A percentile compares a stretch with the other conserved stretches of the same genome.
These are phyloP conservation scores for Drosophila eohydei DNA, from an alignment of 2,888 invertebrate genomes.

Conservation along the genomic window DNA sequence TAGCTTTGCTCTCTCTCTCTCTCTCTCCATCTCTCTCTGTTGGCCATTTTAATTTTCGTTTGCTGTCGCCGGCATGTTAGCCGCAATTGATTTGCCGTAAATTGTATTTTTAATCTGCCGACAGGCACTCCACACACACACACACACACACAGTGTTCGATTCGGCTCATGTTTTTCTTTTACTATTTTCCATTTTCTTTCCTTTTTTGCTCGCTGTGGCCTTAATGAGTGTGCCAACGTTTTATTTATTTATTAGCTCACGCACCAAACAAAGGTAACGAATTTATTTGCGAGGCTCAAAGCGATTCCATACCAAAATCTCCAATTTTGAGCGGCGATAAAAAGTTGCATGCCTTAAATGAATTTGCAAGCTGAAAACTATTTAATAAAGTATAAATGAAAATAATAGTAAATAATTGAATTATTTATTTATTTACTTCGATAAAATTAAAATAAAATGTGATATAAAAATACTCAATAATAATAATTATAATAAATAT, in stretches of 20 bases:
- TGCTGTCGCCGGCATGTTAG: conserved; percentile 70
- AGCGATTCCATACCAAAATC: conserved; percentile 18
- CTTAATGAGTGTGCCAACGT: conserved; percentile 65
- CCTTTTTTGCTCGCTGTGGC: conserved; percentile 8
- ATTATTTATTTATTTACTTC: no score
- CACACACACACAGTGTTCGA: conserved; percentile 27
- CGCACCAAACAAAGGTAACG: not conserved
- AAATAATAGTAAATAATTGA: no score
- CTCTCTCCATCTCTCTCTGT: not conserved
- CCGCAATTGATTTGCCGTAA: conserved; percentile 79
- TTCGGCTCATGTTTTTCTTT: conserved; percentile 17
- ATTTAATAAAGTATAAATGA: not conserved
- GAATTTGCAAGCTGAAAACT: not conserved
- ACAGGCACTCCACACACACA: conserved; percentile 42
- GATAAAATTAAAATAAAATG: no score
- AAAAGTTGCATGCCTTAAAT: not conserved
- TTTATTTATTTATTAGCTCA: conserved; percentile 62
- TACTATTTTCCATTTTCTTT: conserved; percentile 10
- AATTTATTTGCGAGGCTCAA: not conserved
- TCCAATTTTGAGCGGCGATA: not conserved
- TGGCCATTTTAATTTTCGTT: conserved; percentile 67
- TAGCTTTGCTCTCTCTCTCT: not conserved
- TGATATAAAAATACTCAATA: no score
- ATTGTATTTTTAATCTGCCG: conserved; percentile 80
- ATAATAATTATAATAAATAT: no score